A percentile compares a stretch with the other conserved stretches of the same genome.
phyloP scores from a whole-genome alignment of 2,888 invertebrate genomes.

The Andrena trimmerana region DNA sequence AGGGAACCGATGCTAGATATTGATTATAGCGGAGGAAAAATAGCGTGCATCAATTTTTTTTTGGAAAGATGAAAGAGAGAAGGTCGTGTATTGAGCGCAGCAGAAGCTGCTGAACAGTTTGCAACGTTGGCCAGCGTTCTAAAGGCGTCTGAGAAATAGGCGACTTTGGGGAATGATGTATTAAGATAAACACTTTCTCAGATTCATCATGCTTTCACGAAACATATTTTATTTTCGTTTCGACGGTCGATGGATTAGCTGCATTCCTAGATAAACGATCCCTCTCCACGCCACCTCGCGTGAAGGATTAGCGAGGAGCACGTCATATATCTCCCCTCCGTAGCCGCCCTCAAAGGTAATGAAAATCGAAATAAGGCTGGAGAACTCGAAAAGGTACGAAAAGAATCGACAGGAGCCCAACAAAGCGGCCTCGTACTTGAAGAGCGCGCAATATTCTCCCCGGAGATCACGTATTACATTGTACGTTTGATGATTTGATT shows the following conservation, averaged over 20 bases:
- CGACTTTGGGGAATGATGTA: constrained; percentile 53
- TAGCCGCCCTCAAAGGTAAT: constrained; percentile 68
- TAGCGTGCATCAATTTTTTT: neutral
- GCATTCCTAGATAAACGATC: constrained; percentile 72
- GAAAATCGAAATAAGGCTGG: constrained; percentile 67
- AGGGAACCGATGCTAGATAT: neutral
- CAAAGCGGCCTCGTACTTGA: constrained; percentile 41
- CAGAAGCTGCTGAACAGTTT: constrained; percentile 15
- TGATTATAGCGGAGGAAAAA: neutral
- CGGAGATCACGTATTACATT: constrained; percentile 44
- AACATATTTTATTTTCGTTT: constrained; percentile 71
- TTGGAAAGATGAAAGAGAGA: neutral
- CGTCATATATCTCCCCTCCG: constrained; percentile 67
- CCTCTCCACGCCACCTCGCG: constrained; percentile 74
- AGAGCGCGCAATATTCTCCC: constrained; percentile 32
- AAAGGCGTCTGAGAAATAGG: constrained; percentile 21
- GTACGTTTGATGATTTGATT: constrained; percentile 46
- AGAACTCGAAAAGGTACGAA: constrained; percentile 49
- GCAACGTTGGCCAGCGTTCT: constrained; percentile 19
- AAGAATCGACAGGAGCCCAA: constrained; percentile 44
- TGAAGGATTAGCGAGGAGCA: constrained; percentile 72
- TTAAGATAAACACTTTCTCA: constrained; percentile 58
- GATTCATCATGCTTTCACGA: constrained; percentile 68
- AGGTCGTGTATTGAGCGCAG: constrained; percentile 1
- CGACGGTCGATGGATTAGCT: constrained; percentile 59